These are phyloP conservation scores for Acanthiza pusilla DNA, from an alignment of 2,797 vertebrate genomes.

Conservation along the genomic window DNA sequence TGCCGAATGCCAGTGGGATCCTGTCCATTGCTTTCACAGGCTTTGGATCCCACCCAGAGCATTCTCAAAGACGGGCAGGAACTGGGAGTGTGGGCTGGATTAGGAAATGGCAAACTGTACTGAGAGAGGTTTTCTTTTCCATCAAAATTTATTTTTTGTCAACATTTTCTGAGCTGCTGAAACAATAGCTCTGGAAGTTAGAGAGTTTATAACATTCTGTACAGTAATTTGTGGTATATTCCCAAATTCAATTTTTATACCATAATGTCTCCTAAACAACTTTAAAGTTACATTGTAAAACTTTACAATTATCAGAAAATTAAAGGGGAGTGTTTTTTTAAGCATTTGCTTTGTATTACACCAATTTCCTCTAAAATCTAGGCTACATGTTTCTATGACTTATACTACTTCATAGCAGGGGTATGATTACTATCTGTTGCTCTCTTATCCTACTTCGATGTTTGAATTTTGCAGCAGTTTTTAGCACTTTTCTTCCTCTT, in stretches of 20 bases:
- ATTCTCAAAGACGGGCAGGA: not conserved
- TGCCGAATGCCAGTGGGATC: constrained; percentile 52
- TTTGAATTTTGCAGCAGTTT: not conserved
- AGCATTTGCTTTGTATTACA: not conserved
- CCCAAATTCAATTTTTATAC: not conserved
- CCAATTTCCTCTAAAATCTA: not conserved
- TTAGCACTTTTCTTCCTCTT: not conserved
- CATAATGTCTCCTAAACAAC: not conserved
- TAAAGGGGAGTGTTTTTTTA: not conserved
- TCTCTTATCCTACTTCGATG: not conserved
- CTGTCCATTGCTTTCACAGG: constrained; percentile 54
- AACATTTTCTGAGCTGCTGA: not conserved
- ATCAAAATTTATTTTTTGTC: not conserved
- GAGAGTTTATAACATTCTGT: not conserved
- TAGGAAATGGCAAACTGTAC: not conserved
- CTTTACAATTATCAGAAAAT: not conserved
- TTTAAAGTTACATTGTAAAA: not conserved
- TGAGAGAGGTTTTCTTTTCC: not conserved
- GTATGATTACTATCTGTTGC: not conserved
- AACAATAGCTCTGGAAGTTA: not conserved
- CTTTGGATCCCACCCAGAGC: constrained; percentile 50
- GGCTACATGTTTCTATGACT: not conserved
- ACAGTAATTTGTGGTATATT: not conserved
- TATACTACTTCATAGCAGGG: not conserved
- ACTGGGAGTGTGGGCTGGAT: not conserved